Base-by-base conservation (phyloP, 2,888 invertebrate species). In the Andrena bucephala region DNA sequence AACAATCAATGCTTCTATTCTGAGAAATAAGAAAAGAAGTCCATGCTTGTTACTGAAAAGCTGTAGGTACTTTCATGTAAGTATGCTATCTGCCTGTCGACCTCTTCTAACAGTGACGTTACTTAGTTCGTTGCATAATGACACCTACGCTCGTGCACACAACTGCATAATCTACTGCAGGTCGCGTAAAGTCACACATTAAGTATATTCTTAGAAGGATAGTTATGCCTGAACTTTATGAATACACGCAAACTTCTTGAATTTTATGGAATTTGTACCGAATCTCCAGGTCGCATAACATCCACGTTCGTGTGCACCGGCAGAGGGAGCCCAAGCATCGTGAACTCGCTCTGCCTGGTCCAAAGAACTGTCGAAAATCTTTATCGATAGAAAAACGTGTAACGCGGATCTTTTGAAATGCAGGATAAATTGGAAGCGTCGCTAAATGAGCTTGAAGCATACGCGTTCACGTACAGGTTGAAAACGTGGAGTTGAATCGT, bases 41-140 rank as follows among this genome's bases (percentile, higher is more conserved):
- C 42, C 42, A 42, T 42, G 13, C 8, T 24, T 48, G 48, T 69
- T 73, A 67, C 79, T 80, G 79, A 77, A 42, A 42, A 42, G 42
- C 42, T 42, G 31, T 60, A 27, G 60, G 73, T 69, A 80, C 57
- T 72, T 57, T 84, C 84, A 84, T 75, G 77, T 60, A 84, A 84
- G 59, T 52, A 62, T 48, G 59, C 80, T 80, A 84, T 80, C 68
- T 69, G 76, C 84, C 67, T 84, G 86, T 74, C 70, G 67, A 29
- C 59, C 48, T 59, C 72, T 42, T 69, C 69, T 80, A 77, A 80
- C 76, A 54, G 20, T 69, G 68, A 31, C 60, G 78, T 79, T 79
- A 76, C 81, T 54, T 10, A 78, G 60, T 81, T 54, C 67, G 72
- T 77, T 75, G 68, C 66, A 84, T 79, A 87, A 79, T 77, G 81